These are phyloP conservation scores for Apostichopus leukothele DNA, from an alignment of 53 echinoderm and acorn worm genomes.

Conservation along the genomic window DNA sequence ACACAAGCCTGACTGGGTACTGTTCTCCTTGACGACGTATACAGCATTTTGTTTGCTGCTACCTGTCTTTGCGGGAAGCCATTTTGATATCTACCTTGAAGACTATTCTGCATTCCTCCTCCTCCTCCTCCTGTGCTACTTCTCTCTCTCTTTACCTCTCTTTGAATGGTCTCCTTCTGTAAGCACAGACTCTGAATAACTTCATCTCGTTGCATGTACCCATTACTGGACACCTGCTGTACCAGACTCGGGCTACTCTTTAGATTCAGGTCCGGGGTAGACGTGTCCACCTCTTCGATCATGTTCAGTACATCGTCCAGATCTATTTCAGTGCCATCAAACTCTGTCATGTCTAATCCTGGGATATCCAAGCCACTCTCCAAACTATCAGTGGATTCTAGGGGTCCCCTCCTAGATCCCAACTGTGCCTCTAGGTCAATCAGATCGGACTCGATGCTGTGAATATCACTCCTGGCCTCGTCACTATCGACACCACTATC, in stretches of 20 bases:
- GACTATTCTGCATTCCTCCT: neutral
- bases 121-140: neutral
- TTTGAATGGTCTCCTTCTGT: neutral
- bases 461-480: constrained; percentile 18
- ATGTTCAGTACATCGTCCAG: constrained; percentile 36
- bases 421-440: constrained; percentile 21
- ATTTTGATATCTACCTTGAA: neutral
- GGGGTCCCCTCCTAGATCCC: constrained; percentile 1
- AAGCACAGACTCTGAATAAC: neutral
- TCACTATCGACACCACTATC: constrained; percentile 33
- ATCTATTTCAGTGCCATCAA: constrained; percentile 19
- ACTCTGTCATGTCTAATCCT: constrained; percentile 16
- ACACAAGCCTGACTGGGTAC: neutral
- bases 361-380: constrained; percentile 27
- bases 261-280: neutral
- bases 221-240: no score
- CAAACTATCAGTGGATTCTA: constrained; percentile 29
- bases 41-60: neutral
- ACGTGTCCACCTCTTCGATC: constrained; percentile 32
- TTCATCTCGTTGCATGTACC: neutral
- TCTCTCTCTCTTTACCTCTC: neutral
- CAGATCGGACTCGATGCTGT: constrained; percentile 14
- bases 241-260: neutral
- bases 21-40: neutral
- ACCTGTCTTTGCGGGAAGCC: neutral